phyloP scores from a whole-genome alignment of 1,140 invertebrate species.

The Drusus annulatus region DNA sequence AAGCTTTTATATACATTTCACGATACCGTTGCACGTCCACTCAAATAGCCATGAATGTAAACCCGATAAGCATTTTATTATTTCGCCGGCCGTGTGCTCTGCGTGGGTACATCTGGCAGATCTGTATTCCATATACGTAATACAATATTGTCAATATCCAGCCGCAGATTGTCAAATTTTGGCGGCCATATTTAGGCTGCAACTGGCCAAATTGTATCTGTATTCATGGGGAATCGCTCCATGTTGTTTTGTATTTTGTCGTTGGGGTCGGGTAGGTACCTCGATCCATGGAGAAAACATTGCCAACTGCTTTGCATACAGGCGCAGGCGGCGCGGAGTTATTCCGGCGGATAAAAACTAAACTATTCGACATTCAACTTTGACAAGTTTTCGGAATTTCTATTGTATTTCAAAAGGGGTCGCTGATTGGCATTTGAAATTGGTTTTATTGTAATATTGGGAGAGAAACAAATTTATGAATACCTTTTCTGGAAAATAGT shows the following conservation, averaged over 20 bases:
- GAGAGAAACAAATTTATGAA: too few relatives aligned
- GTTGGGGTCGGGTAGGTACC: not conserved
- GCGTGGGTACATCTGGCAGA: too few relatives aligned
- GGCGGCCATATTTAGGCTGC: not conserved
- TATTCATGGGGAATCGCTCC: conserved; percentile 16
- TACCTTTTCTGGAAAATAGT: too few relatives aligned
- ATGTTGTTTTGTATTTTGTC: conserved; percentile 13
- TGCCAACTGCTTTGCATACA: not conserved
- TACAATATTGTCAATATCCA: not conserved
- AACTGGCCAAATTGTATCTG: not conserved
- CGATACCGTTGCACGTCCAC: too few relatives aligned
- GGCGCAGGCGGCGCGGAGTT: conserved; percentile 1
- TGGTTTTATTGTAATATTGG: too few relatives aligned
- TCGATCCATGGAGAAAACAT: not conserved
- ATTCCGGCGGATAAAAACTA: conserved; percentile 26
- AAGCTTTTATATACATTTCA: too few relatives aligned
- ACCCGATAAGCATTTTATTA: too few relatives aligned
- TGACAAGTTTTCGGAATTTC: conserved; percentile 2
- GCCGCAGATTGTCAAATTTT: not conserved
- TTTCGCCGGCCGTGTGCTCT: too few relatives aligned
- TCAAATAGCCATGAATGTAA: too few relatives aligned
- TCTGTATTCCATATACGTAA: too few relatives aligned
- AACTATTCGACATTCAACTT: conserved; percentile 28
- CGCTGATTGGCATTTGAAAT: not conserved
- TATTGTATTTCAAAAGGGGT: not conserved